A percentile compares a stretch with the other conserved stretches of the same genome.
These are phyloP conservation scores for Sitta carolinensis DNA, from an alignment of 2,797 vertebrate species.

Conservation along the genomic window DNA sequence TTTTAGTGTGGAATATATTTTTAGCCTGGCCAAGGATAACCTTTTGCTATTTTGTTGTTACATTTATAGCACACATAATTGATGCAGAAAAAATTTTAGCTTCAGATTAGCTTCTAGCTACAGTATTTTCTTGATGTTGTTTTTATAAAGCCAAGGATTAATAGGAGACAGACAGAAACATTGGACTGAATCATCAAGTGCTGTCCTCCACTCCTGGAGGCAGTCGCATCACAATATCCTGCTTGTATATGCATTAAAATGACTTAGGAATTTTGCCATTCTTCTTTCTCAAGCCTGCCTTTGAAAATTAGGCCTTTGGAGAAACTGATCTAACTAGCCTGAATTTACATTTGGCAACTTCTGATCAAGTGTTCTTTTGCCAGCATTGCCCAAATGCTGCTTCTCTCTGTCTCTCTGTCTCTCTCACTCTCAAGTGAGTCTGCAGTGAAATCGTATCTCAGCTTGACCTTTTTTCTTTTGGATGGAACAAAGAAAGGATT, in stretches of 20 bases:
- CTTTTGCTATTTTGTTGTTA: conserved; percentile 9
- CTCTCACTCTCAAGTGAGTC: background rate
- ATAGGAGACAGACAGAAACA: conserved; percentile 14
- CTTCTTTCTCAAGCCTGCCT: background rate
- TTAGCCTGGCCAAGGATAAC: conserved; percentile 2
- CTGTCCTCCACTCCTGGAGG: background rate
- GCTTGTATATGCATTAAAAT: background rate
- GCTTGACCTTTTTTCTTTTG: background rate
- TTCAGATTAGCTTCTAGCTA: conserved; percentile 8
- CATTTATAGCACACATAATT: background rate
- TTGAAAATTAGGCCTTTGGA: background rate
- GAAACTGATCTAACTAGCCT: background rate
- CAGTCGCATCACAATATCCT: background rate
- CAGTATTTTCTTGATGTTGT: background rate
- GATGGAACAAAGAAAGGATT: background rate
- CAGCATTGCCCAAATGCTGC: background rate
- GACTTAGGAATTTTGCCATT: background rate
- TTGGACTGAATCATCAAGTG: background rate
- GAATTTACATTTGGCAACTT: background rate
- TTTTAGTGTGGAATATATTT: background rate
- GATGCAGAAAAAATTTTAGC: background rate
- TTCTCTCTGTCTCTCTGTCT: background rate
- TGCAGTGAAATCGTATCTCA: background rate
- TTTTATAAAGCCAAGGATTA: conserved; percentile 26
- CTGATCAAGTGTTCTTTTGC: background rate